A percentile compares a stretch with the other conserved stretches of the same genome.
Evolutionary conservation across 2,113 vertebrate genomes (phyloP).

Genomic region (Peromyscus leucopus): DNA sequence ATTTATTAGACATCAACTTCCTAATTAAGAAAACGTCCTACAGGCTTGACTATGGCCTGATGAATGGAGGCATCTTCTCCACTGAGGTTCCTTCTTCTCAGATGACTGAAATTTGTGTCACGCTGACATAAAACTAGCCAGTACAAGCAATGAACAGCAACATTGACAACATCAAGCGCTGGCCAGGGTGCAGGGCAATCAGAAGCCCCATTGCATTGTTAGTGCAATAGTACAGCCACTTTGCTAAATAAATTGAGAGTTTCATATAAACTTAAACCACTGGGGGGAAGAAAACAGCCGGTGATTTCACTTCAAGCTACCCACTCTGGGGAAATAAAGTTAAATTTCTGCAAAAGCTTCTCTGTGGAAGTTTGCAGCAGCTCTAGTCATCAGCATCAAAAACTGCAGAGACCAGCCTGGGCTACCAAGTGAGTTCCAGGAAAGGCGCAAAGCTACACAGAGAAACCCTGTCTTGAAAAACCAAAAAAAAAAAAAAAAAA

Average conservation of each 20-base stretch:
- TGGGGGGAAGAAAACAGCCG: not conserved
- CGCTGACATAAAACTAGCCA: not conserved
- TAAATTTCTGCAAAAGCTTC: not conserved
- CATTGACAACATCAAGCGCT: not conserved
- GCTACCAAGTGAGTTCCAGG: too few species aligned
- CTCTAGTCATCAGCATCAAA: not conserved
- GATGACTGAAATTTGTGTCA: not conserved
- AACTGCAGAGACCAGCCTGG: not conserved
- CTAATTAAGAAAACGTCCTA: not conserved
- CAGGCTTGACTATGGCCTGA: not conserved
- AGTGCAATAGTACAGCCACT: not conserved
- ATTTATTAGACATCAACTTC: not conserved
- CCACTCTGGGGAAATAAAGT: not conserved
- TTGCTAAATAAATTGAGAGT: not conserved
- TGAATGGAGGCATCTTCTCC: not conserved
- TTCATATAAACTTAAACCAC: not conserved
- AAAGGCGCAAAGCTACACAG: too few species aligned
- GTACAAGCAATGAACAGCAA: not conserved
- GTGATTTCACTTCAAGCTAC: not conserved
- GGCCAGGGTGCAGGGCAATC: not conserved
- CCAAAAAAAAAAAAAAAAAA: too few species aligned
- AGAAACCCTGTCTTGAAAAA: too few species aligned
- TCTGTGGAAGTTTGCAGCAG: not conserved
- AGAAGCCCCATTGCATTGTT: not conserved
- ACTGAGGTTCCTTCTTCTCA: not conserved